A percentile compares a stretch with the other conserved stretches of the same genome.
Evolutionary conservation across 2,113 vertebrate species (phyloP).

Genomic region (Melanerpes formicivorus): DNA sequence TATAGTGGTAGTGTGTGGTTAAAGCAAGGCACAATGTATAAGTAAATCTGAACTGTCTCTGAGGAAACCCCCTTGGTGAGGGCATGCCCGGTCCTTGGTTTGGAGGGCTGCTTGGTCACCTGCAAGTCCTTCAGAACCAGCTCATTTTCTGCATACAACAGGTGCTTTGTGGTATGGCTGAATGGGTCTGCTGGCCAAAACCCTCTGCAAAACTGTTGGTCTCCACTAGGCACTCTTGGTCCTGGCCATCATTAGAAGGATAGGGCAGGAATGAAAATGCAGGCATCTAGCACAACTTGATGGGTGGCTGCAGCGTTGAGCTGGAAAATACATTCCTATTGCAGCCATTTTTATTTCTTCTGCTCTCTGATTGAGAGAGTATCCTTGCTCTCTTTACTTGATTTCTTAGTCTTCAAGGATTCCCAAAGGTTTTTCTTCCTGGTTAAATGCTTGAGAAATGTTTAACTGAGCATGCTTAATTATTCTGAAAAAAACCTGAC

Average conservation of each 20-base stretch:
- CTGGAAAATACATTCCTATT: background rate
- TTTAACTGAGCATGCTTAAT: background rate
- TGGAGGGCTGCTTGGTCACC: background rate
- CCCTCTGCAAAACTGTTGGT: background rate
- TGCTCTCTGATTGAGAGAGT: background rate
- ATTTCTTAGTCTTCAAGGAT: background rate
- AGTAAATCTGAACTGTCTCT: background rate
- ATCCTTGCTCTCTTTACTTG: background rate
- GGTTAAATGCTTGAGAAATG: background rate
- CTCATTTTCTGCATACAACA: fast-evolving
- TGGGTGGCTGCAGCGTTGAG: background rate
- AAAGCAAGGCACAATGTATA: background rate
- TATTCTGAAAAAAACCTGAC: background rate
- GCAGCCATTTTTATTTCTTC: background rate
- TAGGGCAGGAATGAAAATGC: background rate
- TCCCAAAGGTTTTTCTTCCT: background rate
- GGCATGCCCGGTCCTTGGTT: background rate
- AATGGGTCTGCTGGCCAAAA: background rate
- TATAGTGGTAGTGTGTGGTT: background rate
- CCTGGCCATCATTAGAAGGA: background rate
- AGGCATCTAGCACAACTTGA: background rate
- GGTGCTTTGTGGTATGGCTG: background rate
- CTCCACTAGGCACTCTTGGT: background rate
- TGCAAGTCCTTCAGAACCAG: background rate
- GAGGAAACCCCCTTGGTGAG: background rate